A percentile compares a stretch with the other conserved stretches of the same genome.
Evolutionary conservation across 2,113 vertebrate species (phyloP).

Genomic region (Myotis brandtii): DNA sequence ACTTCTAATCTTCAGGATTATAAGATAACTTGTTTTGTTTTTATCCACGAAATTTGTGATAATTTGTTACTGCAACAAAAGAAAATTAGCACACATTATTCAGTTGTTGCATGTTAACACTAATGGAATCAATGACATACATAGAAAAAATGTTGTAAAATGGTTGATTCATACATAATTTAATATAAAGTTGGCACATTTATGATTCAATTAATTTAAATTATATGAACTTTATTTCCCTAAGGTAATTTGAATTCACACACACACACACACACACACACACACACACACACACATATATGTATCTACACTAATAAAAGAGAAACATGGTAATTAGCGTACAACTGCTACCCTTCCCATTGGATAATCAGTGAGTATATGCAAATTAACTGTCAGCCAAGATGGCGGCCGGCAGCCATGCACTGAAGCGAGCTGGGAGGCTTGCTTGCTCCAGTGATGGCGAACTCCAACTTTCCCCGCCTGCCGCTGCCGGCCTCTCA

Average conservation of each 20-base stretch:
- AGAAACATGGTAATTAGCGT: too few species aligned
- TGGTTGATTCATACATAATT: not conserved
- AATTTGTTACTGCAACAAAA: not conserved
- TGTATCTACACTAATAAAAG: too few species aligned
- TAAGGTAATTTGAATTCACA: not conserved
- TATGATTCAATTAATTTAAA: constrained; percentile 24
- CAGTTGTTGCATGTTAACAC: not conserved
- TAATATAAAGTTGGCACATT: not conserved
- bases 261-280: too few species aligned
- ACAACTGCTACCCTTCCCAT: too few species aligned
- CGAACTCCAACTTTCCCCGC: too few species aligned
- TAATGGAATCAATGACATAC: not conserved
- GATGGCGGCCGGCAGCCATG: too few species aligned
- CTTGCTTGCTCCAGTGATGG: too few species aligned
- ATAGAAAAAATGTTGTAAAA: not conserved
- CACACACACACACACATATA: too few species aligned
- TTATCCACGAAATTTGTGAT: not conserved
- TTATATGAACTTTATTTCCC: not conserved
- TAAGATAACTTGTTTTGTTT: not conserved
- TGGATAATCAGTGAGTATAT: too few species aligned
- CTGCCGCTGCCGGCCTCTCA: too few species aligned
- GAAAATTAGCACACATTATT: not conserved
- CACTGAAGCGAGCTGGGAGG: too few species aligned
- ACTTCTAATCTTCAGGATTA: not conserved
- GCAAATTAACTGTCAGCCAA: too few species aligned